phyloP scores from a whole-genome alignment of 2,797 vertebrate genomes.

The Sebastes hubbsi region DNA sequence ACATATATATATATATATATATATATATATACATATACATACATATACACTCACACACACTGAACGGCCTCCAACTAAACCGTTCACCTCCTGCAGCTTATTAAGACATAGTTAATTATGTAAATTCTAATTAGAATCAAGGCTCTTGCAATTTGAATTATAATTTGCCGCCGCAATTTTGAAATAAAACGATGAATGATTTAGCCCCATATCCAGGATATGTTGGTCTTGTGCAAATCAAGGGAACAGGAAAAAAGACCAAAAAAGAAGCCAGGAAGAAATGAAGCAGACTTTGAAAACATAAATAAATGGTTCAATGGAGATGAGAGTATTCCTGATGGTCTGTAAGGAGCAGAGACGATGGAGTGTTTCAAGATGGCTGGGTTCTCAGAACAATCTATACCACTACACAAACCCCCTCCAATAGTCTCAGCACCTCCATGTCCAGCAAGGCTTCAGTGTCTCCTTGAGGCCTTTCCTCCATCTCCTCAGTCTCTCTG shows the following conservation, averaged over 20 bases:
- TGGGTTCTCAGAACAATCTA: background rate
- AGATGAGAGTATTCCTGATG: background rate
- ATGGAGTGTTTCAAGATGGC: background rate
- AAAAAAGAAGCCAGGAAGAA: background rate
- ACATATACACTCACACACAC: too few relatives aligned
- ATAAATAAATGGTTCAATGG: background rate
- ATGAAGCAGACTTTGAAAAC: background rate
- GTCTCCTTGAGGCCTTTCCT: conserved; percentile 28
- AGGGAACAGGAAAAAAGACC: background rate
- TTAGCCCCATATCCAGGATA: background rate
- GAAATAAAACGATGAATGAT: background rate
- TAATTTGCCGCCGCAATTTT: background rate
- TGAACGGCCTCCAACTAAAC: background rate
- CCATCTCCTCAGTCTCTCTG: conserved; percentile 6
- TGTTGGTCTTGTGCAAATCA: background rate
- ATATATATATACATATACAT: too few relatives aligned
- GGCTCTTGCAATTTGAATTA: background rate
- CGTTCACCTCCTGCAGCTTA: background rate
- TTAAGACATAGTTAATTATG: background rate
- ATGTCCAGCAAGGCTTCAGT: conserved; percentile 33
- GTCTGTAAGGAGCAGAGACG: background rate
- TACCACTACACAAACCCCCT: background rate
- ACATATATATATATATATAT: too few relatives aligned
- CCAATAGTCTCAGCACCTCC: background rate
- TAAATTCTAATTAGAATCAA: background rate